Percentiles rank a stretch among this genome's conserved stretches.
These are phyloP conservation scores for Proterorhinus semilunaris DNA, from an alignment of 2,113 vertebrate genomes.

Conservation along the genomic window DNA sequence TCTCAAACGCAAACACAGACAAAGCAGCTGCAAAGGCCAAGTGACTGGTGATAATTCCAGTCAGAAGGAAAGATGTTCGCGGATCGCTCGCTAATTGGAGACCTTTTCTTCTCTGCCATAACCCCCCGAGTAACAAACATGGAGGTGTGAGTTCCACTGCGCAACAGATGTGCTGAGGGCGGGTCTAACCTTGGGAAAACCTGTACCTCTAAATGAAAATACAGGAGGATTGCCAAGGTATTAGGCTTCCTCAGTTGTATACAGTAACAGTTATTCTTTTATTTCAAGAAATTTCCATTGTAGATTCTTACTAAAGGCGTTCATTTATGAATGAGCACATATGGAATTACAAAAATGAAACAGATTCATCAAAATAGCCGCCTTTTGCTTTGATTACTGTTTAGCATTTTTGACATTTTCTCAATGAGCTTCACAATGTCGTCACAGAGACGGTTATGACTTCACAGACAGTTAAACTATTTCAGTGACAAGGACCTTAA, in stretches of 20 bases:
- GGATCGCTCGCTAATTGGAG: conserved; percentile 59
- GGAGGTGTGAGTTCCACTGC: conserved; percentile 15
- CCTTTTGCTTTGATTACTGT: too few species aligned
- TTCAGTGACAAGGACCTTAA: too few species aligned
- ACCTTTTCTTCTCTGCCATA: conserved; percentile 24
- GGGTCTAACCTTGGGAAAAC: neutral
- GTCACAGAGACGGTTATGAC: too few species aligned
- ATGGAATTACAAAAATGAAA: too few species aligned
- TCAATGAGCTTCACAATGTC: too few species aligned
- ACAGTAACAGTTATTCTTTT: too few species aligned
- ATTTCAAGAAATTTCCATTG: too few species aligned
- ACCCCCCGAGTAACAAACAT: conserved; percentile 19
- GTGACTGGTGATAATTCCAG: conserved; percentile 33
- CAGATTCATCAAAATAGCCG: too few species aligned
- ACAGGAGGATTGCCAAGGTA: neutral
- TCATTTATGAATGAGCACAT: too few species aligned
- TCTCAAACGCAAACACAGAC: conserved; percentile 28
- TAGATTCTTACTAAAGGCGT: too few species aligned
- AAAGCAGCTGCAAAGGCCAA: conserved; percentile 55
- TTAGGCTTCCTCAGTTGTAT: neutral
- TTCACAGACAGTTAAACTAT: too few species aligned
- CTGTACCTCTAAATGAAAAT: neutral
- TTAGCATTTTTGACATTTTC: too few species aligned
- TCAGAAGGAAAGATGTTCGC: conserved; percentile 58
- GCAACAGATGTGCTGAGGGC: conserved; percentile 34